A percentile compares a stretch with the other conserved stretches of the same genome.
Conservation (phyloP, 2,113 vertebrate genomes). For the Cranoglanis bouderius region DNA sequence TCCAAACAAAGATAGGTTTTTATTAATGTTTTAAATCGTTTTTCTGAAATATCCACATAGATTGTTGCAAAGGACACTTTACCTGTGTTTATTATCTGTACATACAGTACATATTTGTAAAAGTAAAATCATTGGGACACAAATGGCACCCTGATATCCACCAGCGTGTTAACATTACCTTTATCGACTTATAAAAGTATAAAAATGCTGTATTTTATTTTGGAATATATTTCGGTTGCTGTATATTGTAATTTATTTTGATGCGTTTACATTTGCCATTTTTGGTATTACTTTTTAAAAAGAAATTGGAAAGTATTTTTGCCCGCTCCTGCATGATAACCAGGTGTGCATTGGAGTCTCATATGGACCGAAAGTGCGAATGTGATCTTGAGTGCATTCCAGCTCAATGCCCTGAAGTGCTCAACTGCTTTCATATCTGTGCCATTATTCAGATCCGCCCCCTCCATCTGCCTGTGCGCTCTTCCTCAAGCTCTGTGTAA, state of each 20-base stretch:
- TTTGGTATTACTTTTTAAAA: not conserved
- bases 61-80: not conserved
- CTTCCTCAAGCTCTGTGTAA: conserved; percentile 4
- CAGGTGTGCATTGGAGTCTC: not conserved
- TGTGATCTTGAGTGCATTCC: not conserved
- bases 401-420: conserved; percentile 10
- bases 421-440: conserved; percentile 2
- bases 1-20: too few relatives aligned
- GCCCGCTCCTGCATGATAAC: not conserved
- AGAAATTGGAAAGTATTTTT: not conserved
- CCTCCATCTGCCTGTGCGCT: conserved; percentile 3
- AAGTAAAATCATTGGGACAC: not conserved
- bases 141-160: not conserved
- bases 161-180: not conserved
- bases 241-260: not conserved
- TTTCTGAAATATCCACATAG: not conserved
- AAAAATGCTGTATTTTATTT: not conserved
- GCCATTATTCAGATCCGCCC: conserved; percentile 10
- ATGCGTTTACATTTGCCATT: not conserved
- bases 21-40: too few relatives aligned
- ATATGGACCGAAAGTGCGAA: not conserved
- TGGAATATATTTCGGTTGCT: not conserved
- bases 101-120: too few relatives aligned
- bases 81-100: not conserved
- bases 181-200: not conserved